Base-by-base conservation (phyloP, 2,888 invertebrate genomes). In the Drosophila subsilvestris region DNA sequence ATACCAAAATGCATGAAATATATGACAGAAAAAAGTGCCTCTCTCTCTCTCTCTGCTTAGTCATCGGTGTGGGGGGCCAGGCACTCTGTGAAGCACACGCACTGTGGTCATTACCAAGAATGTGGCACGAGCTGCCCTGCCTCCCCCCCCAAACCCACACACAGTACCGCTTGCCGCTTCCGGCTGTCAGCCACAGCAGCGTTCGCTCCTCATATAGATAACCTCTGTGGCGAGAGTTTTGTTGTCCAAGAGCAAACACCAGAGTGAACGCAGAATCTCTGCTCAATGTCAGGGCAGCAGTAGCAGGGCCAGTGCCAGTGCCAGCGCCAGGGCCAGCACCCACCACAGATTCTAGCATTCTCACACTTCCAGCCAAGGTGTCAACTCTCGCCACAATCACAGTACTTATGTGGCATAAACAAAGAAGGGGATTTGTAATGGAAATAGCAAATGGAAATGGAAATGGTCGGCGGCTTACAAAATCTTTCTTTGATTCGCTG, bases 171-270 rank as follows among this genome's bases (percentile, higher is more conserved):
- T 12, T 22, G 27, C 48, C 29, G 20, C 2, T 18, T 29, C 43
- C 48, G 51, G 51, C 48, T 63, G 63, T 72, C 71, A 63, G 27
- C 14, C 37, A 9, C 68, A 67, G 66, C 43, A 32, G 49, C 53
- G 32, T 55, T 43, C 55, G 67, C 85, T 66, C 76, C 66, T 78
- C 79, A 84, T 22, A 43, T 9, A 67, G 27, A 74, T 65, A 80
- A 61, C 61, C 78, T 62, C 68, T 70, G 68, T 69, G 82, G 66
- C 70, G 59, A 71, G 60, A 6, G 27, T 9, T 27, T 74, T 73
- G 66, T 60, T 61, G 75, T 75, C 81, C 75, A 49, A 32, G 17
- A 43, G 17, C 68, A 67, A 66, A 67, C 67, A 67, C 32, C 42
- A 7, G 37, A 42, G 47, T 29, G 6, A 6, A 18, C 9, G 17